A percentile compares a stretch with the other conserved stretches of the same genome.
These are phyloP conservation scores for Pharmacophagus antenor DNA, from an alignment of 2,888 invertebrate genomes.

Conservation along the genomic window DNA sequence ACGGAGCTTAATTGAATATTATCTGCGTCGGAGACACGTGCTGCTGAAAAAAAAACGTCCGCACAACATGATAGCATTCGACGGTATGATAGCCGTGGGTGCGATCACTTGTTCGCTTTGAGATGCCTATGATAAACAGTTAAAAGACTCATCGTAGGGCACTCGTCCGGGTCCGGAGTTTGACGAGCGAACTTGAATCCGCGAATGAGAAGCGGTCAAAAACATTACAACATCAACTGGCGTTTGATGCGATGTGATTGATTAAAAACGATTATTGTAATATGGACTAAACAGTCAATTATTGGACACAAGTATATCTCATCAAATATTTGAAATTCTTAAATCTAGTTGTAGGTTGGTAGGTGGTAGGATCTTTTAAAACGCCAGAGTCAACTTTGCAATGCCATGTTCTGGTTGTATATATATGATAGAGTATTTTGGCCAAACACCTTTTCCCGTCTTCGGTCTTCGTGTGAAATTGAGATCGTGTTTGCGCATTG, in stretches of 20 bases:
- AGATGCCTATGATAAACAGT: slow-evolving; percentile 17
- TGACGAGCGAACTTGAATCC: neutral
- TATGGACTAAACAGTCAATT: neutral
- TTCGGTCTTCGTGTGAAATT: no score
- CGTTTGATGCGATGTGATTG: neutral
- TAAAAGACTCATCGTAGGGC: neutral
- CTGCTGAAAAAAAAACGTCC: slow-evolving; percentile 32
- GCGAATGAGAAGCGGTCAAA: neutral
- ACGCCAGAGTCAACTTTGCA: no score
- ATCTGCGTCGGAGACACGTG: slow-evolving; percentile 39
- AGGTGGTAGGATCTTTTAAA: no score
- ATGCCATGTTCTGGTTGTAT: no score
- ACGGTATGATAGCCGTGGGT: slow-evolving; percentile 18
- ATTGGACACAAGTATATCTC: no score
- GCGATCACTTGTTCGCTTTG: slow-evolving; percentile 17
- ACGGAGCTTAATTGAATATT: slow-evolving; percentile 44
- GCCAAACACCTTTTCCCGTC: no score
- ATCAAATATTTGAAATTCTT: no score
- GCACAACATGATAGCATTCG: slow-evolving; percentile 23
- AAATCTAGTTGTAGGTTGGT: no score
- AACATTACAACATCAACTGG: neutral
- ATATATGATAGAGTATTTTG: no score
- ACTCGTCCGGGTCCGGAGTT: neutral
- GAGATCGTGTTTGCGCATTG: no score
- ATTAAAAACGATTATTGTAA: neutral